Percentiles rank a stretch among this genome's conserved stretches.
Evolutionary conservation across 2,888 invertebrate species (phyloP).

Genomic region (Vanessa cardui): DNA sequence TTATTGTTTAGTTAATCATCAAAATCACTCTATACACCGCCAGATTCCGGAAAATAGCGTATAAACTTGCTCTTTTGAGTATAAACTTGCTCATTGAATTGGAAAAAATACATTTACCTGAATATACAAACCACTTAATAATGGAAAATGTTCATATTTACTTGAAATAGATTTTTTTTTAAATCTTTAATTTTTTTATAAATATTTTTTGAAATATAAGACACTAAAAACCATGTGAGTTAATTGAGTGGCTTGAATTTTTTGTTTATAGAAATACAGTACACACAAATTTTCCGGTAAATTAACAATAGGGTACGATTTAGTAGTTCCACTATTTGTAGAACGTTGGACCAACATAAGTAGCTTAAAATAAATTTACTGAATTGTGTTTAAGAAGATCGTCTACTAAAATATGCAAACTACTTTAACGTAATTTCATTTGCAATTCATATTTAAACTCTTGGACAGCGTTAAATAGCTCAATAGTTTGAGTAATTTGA

Average conservation of each 20-base stretch:
- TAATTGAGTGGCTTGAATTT: too few relatives aligned
- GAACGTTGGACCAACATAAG: conserved; percentile 9
- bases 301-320: neutral
- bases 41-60: too few relatives aligned
- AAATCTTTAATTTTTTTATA: neutral
- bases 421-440: conserved; percentile 18
- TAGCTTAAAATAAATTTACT: conserved; percentile 20
- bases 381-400: conserved; percentile 14
- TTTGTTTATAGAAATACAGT: neutral
- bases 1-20: too few relatives aligned
- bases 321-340: conserved; percentile 4
- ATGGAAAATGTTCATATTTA: too few relatives aligned
- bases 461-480: conserved; percentile 8
- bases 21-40: too few relatives aligned
- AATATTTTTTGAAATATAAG: neutral
- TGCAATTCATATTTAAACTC: conserved; percentile 19
- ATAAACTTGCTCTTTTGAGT: too few relatives aligned
- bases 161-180: too few relatives aligned
- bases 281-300: neutral
- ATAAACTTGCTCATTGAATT: too few relatives aligned
- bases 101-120: too few relatives aligned
- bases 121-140: too few relatives aligned
- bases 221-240: too few relatives aligned
- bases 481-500: conserved; percentile 1
- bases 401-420: conserved; percentile 21